Evolutionary conservation across 2,797 vertebrate species (phyloP), one percentile per base, ranked within the genome.

Genomic region (Neoniphon sammara): DNA sequence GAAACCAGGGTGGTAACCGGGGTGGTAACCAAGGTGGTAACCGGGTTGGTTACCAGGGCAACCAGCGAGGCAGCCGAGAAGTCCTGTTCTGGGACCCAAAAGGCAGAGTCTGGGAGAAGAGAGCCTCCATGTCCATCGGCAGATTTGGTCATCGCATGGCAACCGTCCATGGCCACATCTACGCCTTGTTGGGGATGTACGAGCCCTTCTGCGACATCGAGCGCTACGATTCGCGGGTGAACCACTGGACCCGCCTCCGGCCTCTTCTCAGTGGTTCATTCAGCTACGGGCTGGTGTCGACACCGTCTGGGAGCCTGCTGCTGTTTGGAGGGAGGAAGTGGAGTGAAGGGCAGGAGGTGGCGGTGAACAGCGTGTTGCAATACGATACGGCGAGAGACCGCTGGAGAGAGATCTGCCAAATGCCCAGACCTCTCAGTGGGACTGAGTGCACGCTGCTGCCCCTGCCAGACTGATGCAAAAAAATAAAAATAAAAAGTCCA

Each of bases 191-290:
- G 85, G 98, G 98, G 17, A 93, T 95, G 85, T 97, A 96, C 1
- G 98, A 99, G 84, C 96, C 96, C 2, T 99, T 97, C 90, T 97
- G 96, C 4, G 97, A 99, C 75, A 97, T 99, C 1, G 97, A 99
- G 85, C 91, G 92, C 57, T 98, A 98, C 0, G 93, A 97, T 56
- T 89, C 95, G 0, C 68, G 52, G 20, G 80, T 88, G 0, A 94
- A 97, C 79, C 94, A 95, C 56, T 99, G 98, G 98, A 98, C 95
- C 1, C 94, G 95, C 49, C 89, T 99, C 31, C 92, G 92, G 30
- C 97, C 97, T 0, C 90, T 97, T 31, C 83, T 93, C 31, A 94
- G 92, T 0, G 96, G 97, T 55, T 93, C 96, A 2, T 98, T 96
- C 87, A 94, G 93, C 90, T 99, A 99, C 0, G 97, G 97, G 23